phyloP scores from a whole-genome alignment of 2,113 vertebrate species.

The Heloderma charlesbogerti region DNA sequence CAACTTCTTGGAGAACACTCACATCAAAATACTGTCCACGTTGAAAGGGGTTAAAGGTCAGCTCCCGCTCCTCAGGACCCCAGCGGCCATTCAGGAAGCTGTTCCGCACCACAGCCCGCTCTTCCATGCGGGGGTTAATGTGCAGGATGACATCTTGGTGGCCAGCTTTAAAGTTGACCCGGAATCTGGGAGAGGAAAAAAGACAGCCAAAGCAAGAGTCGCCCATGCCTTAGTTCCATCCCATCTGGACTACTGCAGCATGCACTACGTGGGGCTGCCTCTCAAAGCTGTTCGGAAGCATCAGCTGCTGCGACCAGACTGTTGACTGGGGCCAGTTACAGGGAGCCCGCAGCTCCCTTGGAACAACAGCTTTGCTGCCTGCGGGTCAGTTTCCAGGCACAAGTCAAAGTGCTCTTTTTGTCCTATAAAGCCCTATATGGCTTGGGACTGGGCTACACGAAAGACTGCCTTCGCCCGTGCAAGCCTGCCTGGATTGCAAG shows the following conservation, averaged over 20 bases:
- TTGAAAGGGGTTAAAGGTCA: conserved; percentile 78
- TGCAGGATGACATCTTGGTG: conserved; percentile 77
- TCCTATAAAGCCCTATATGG: background rate
- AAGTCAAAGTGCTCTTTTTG: background rate
- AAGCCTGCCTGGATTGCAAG: background rate
- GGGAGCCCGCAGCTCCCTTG: no score
- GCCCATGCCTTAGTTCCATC: no score
- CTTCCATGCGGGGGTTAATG: conserved; percentile 76
- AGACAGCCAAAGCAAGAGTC: background rate
- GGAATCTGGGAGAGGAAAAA: conserved; percentile 70
- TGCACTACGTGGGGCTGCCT: no score
- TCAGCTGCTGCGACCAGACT: no score
- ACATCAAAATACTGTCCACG: conserved; percentile 88
- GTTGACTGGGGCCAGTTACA: no score
- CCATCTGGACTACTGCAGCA: no score
- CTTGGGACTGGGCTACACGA: background rate
- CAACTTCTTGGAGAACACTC: conserved; percentile 45
- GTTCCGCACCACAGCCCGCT: conserved; percentile 79
- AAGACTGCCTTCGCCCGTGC: background rate
- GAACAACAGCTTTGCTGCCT: no score
- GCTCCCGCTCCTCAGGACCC: conserved; percentile 79
- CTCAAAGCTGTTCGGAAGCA: no score
- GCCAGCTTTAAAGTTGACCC: conserved; percentile 76
- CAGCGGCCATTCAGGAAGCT: conserved; percentile 73
- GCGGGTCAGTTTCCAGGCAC: background rate